Conservation (phyloP, 2,797 vertebrate genomes). For the Siniperca undulata region DNA sequence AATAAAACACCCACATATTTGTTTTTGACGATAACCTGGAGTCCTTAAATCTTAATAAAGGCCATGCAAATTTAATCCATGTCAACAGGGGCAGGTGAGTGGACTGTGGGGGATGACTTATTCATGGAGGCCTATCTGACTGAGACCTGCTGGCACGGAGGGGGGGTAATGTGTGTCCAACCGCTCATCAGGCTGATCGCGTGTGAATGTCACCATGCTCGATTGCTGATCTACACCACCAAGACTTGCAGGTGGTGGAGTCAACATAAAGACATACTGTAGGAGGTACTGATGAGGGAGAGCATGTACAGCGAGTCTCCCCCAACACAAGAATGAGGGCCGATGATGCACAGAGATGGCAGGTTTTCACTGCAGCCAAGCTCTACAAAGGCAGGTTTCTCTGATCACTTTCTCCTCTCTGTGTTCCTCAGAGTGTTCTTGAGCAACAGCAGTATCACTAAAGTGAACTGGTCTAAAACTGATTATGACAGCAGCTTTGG, state of each 20-base stretch:
- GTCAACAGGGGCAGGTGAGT: slow-evolving; percentile 65
- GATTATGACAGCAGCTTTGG: not conserved
- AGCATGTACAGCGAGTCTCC: not conserved
- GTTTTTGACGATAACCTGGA: not conserved
- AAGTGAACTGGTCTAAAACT: not conserved
- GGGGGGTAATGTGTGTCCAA: slow-evolving; percentile 13
- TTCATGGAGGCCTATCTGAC: slow-evolving; percentile 65
- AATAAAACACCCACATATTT: not conserved
- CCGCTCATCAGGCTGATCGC: slow-evolving; percentile 48
- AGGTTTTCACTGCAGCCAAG: not conserved
- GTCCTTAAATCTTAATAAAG: slow-evolving; percentile 73
- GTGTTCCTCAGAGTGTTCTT: not conserved
- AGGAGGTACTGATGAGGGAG: not conserved
- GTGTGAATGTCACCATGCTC: slow-evolving; percentile 59
- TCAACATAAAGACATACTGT: slow-evolving; percentile 7
- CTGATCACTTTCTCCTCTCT: not conserved
- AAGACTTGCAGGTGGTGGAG: slow-evolving; percentile 40
- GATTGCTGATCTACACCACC: slow-evolving; percentile 35
- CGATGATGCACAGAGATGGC: not conserved
- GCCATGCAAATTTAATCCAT: slow-evolving; percentile 70
- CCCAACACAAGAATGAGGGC: not conserved
- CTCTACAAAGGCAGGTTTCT: not conserved
- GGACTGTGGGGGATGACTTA: slow-evolving; percentile 63
- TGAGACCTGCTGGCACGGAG: slow-evolving; percentile 17
- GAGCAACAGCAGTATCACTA: not conserved